These are phyloP conservation scores for Rhaphigaster nebulosa DNA, from an alignment of 2,888 invertebrate species.

Conservation along the genomic window DNA sequence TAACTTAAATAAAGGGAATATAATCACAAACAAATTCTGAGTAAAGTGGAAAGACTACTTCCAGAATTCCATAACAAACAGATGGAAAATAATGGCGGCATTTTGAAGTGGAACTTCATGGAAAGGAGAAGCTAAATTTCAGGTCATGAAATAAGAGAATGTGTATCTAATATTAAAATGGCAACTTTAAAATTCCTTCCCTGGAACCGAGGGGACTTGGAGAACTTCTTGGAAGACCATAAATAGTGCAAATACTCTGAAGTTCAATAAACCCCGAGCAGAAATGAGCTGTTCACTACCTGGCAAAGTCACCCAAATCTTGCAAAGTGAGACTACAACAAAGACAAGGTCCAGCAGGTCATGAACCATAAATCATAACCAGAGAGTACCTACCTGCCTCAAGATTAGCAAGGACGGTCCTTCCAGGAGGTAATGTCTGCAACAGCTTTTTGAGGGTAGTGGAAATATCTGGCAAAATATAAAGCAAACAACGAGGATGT, in stretches of 20 bases:
- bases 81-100: too few species aligned
- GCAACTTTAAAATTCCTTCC: neutral
- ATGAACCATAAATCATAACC: neutral
- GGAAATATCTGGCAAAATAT: too few species aligned
- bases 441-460: too few species aligned
- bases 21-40: too few species aligned
- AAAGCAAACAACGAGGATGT: too few species aligned
- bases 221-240: too few species aligned
- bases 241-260: too few species aligned
- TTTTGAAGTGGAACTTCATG: neutral
- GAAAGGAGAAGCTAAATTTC: neutral
- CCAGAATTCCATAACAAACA: too few species aligned
- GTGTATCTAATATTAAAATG: neutral
- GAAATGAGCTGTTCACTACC: neutral
- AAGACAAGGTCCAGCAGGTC: neutral
- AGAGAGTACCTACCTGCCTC: neutral
- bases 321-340: neutral
- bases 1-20: too few species aligned
- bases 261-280: neutral
- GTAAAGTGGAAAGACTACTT: too few species aligned
- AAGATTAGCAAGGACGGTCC: neutral
- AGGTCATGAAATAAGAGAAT: neutral
- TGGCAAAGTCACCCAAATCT: neutral
- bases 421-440: too few species aligned
- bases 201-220: neutral